Percentiles rank a stretch among this genome's conserved stretches.
phyloP scores from a whole-genome alignment of 2,888 invertebrate genomes.

The Ormyrus nitidulus region DNA sequence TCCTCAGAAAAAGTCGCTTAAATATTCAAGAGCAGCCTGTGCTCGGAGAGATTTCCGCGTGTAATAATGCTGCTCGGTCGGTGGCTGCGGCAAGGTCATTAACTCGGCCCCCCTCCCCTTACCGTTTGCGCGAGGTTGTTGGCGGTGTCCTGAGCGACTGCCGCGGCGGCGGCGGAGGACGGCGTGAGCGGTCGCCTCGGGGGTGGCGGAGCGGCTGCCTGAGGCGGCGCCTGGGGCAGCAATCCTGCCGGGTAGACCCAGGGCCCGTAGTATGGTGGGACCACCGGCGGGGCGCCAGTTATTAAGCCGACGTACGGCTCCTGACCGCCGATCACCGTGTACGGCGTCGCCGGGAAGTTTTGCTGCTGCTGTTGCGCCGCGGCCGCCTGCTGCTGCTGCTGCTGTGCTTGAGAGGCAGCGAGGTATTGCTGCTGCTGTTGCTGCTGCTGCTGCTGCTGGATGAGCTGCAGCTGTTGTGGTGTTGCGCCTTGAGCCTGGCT shows the following conservation, averaged over 20 bases:
- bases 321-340: constrained; percentile 89
- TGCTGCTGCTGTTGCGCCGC: constrained; percentile 81
- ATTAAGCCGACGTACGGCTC: constrained; percentile 90
- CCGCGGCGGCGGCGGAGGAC: constrained; percentile 81
- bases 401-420: constrained; percentile 83
- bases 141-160: constrained; percentile 78
- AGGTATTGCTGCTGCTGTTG: constrained; percentile 79
- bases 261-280: constrained; percentile 95
- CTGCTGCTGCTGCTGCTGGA: constrained; percentile 82
- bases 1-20: constrained; percentile 5
- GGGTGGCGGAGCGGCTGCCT: constrained; percentile 78
- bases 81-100: constrained; percentile 31
- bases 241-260: constrained; percentile 94
- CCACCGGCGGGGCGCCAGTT: constrained; percentile 81
- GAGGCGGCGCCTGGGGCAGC: constrained; percentile 80
- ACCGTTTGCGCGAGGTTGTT: constrained; percentile 76
- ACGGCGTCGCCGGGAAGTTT: constrained; percentile 88
- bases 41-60: neutral
- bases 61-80: neutral
- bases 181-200: constrained; percentile 87
- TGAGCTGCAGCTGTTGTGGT: constrained; percentile 82
- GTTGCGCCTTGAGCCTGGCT: constrained; percentile 83
- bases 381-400: constrained; percentile 83
- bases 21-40: constrained; percentile 2
- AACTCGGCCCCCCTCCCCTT: constrained; percentile 40